phyloP scores from a whole-genome alignment of 2,797 vertebrate genomes.

The Xenops minutus region DNA sequence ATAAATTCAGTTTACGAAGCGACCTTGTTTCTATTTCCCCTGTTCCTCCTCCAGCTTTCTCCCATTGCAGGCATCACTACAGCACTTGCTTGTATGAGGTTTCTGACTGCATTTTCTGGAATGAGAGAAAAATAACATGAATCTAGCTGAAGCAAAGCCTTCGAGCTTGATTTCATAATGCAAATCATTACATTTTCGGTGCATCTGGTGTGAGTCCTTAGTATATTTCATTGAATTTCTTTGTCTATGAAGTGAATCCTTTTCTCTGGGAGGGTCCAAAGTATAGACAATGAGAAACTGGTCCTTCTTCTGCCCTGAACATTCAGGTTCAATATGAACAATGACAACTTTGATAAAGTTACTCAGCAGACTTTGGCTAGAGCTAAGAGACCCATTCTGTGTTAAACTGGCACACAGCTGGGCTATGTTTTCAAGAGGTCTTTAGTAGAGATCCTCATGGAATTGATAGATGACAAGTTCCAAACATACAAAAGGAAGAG shows the following conservation, averaged over 20 bases:
- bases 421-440: not conserved
- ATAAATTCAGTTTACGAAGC: not conserved
- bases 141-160: not conserved
- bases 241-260: not conserved
- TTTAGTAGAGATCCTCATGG: not conserved
- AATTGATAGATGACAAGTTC: not conserved
- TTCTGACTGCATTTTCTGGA: not conserved
- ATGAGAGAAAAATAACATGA: not conserved
- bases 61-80: not conserved
- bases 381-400: not conserved
- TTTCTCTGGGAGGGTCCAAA: not conserved
- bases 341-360: not conserved
- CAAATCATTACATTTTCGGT: not conserved
- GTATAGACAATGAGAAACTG: not conserved
- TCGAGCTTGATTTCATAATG: not conserved
- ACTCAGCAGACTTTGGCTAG: not conserved
- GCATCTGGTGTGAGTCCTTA: not conserved
- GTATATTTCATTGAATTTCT: not conserved
- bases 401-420: not conserved
- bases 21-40: not conserved
- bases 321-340: not conserved
- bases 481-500: not conserved
- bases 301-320: not conserved
- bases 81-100: not conserved
- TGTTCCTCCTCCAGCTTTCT: not conserved